Conservation (phyloP, 2,888 invertebrate species). For the Cantharis rufa region DNA sequence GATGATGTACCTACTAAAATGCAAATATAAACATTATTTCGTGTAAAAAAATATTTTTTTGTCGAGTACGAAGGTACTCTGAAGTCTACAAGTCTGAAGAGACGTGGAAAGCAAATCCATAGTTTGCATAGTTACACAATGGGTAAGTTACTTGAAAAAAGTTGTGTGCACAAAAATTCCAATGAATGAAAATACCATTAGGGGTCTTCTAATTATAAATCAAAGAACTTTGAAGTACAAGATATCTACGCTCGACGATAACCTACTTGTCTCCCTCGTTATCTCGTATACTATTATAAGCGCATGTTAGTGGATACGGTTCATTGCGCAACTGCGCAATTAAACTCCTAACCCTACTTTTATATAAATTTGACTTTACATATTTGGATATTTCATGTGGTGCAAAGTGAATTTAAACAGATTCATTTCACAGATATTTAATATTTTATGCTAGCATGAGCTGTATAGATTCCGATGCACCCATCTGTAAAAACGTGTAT, state of each 20-base stretch:
- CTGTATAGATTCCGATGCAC: neutral
- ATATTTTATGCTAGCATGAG: neutral
- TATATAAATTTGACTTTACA: neutral
- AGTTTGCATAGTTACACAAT: too few relatives aligned
- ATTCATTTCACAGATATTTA: neutral
- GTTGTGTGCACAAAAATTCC: too few relatives aligned
- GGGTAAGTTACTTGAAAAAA: too few relatives aligned
- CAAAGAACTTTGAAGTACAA: too few relatives aligned
- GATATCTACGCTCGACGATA: too few relatives aligned
- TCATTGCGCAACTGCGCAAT: neutral
- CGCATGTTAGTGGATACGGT: too few relatives aligned
- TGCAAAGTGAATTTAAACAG: neutral
- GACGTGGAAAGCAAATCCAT: too few relatives aligned
- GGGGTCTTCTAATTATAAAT: too few relatives aligned
- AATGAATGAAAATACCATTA: too few relatives aligned
- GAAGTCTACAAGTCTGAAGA: too few relatives aligned
- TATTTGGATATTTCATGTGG: neutral
- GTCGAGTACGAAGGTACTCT: too few relatives aligned
- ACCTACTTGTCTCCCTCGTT: too few relatives aligned
- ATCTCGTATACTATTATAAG: neutral
- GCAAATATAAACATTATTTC: constrained; percentile 29
- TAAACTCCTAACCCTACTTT: neutral
- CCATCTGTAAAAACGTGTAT: neutral
- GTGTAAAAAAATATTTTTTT: constrained; percentile 9
- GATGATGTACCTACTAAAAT: constrained; percentile 38